Evolutionary conservation across 2,797 vertebrate genomes (phyloP), one percentile per base, ranked within the genome.

Genomic region (Eupleurogrammus muticus): DNA sequence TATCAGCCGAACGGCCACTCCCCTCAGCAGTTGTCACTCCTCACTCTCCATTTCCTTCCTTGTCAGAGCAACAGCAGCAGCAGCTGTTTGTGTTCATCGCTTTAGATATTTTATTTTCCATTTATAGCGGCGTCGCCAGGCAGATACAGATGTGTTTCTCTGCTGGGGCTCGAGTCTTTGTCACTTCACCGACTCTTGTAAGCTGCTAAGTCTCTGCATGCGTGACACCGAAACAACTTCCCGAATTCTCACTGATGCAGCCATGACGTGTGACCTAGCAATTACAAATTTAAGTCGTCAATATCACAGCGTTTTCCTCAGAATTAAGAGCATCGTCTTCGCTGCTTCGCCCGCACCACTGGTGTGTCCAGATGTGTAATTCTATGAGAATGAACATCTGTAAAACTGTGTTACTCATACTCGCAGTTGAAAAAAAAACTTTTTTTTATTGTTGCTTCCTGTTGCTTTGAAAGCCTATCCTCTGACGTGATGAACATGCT

Each of bases 1-100:
- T 60, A 62, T 70, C 81, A 28, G 3, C 6, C 6, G 28, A 28
- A 80, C 72, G 77, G 79, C 83, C 56, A 36, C 77, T 75, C 71
- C 75, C 64, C 64, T 14, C 35, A 47, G 60, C 5, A 70, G 11
- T 76, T 64, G 56, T 85, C 55, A 12, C 63, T 64, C 28, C 12
- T 49, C 28, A n/a, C 51, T 11, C 13, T 21, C 56, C 17, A 6
- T 9, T 44, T 34, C 36, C 21, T 9, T 57, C 48, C 48, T 73
- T 53, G 35, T 28, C 58, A 13, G n/a, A 60, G 21, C 62, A 53
- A 35, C 48, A 32, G n/a, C 23, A 57, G n/a, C 48, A 52, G 24
- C 32, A 53, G n/a, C 48, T 48, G 24, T 52, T 48, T 20, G 35
- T 56, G 68, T 76, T 79, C 73, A 44, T 66, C 70, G 68, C 75